Evolutionary conservation across 2,797 vertebrate genomes (phyloP).

Genomic region (Saxicola maurus): DNA sequence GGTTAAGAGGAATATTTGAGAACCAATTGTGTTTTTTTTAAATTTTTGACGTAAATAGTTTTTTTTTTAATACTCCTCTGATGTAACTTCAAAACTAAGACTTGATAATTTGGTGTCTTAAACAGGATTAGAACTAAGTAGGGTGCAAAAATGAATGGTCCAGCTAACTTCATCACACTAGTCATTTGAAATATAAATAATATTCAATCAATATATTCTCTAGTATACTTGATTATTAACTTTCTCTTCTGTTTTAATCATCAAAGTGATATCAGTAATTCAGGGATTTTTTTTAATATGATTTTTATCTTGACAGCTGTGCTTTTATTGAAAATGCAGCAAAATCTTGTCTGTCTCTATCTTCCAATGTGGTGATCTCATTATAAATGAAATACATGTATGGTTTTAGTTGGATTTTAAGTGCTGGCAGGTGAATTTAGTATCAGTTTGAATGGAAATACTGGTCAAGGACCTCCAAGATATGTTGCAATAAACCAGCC

Average conservation of each 20-base stretch:
- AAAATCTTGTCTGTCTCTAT: slow-evolving; percentile 12
- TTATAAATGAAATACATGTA: slow-evolving; percentile 20
- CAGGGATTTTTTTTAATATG: background rate
- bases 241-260: slow-evolving; percentile 40
- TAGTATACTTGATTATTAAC: background rate
- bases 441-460: slow-evolving; percentile 36
- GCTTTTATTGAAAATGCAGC: slow-evolving; percentile 22
- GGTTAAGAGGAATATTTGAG: background rate
- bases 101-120: background rate
- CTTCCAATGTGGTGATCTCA: background rate
- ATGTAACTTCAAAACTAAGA: background rate
- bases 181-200: background rate
- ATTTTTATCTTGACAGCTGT: slow-evolving; percentile 42
- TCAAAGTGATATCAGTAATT: slow-evolving; percentile 23
- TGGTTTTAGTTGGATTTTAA: slow-evolving; percentile 29
- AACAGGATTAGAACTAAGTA: background rate
- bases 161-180: background rate
- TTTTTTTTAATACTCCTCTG: background rate
- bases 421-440: slow-evolving; percentile 13
- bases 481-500: background rate
- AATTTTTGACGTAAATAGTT: background rate
- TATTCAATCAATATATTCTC: background rate
- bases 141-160: background rate
- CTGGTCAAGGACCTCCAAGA: background rate
- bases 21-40: background rate